Evolutionary conservation across 2,113 vertebrate species (phyloP).

Genomic region (Catharus fuscescens): DNA sequence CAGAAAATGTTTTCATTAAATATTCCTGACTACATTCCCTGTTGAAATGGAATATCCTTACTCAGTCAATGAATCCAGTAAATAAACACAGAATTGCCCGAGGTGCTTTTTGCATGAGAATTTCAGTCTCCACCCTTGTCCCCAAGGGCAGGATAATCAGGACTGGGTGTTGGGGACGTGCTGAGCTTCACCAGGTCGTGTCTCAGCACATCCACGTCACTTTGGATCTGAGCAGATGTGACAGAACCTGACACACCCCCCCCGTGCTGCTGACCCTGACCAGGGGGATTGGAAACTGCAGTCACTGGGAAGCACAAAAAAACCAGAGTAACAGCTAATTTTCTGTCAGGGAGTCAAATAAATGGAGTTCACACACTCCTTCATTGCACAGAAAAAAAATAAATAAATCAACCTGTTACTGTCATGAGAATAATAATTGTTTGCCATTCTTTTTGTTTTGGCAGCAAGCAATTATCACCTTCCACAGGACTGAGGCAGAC

Average conservation of each 20-base stretch:
- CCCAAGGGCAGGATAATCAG: background rate
- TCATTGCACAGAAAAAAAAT: background rate
- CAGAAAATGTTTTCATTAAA: background rate
- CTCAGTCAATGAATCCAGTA: background rate
- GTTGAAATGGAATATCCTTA: background rate
- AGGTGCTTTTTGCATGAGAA: background rate
- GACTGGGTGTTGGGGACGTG: background rate
- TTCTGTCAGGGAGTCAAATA: constrained; percentile 1
- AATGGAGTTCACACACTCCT: background rate
- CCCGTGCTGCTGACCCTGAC: background rate
- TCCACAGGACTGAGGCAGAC: background rate
- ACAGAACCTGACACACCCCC: constrained; percentile 12
- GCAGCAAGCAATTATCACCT: constrained; percentile 26
- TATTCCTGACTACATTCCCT: background rate
- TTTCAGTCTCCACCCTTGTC: background rate
- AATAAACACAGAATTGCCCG: background rate
- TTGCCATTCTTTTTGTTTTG: constrained; percentile 1
- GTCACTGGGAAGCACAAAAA: background rate
- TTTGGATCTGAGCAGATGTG: background rate
- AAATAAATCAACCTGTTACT: background rate
- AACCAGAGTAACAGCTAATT: background rate
- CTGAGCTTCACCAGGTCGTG: constrained; percentile 21
- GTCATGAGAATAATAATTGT: background rate
- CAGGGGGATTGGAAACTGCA: background rate
- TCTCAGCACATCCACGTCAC: background rate